Evolutionary conservation across 2,797 vertebrate species (phyloP), one percentile per base, ranked within the genome.

Genomic region (Liparis tanakae): DNA sequence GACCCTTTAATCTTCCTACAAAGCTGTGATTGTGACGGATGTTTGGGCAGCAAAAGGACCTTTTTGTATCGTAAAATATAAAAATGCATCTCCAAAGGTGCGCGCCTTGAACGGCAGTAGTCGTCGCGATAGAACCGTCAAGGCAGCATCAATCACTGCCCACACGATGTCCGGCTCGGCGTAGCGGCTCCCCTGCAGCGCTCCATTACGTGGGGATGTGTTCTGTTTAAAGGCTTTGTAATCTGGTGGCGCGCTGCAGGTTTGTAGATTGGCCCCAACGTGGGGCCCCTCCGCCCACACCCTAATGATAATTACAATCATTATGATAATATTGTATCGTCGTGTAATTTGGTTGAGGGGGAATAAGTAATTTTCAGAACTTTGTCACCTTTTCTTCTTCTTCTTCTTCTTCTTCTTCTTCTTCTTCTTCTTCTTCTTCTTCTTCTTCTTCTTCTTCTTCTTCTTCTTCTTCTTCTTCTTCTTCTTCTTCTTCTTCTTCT

Each of bases 211-310:
- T 67, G 72, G 67, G 33, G 44, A 10, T 68, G 5, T 20, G 13
- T 44, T 59, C 22, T 69, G 34, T 76, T 76, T 55, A 66, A 76
- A 76, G 37, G 9, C 69, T 72, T 25, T 53, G 43, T 67, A 61
- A 76, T 71, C 25, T 51, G 70, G 13, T 44, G 46, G 56, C 22
- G 7, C 30, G 55, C 62, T 70, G 72, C 72, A 76, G 75, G 61
- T 70, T 65, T 60, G 46, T 70, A 63, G 72, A 70, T 67, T 80
- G 58, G 65, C 62, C 61, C 22, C 60, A 60, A 58, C 74, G 68
- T 72, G 62, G 33, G 44, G 22, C 62, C 10, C 50, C 22, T 36
- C 62, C 37, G 13, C 69, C 67, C 63, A 18, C 76, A 33, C 10
- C 53, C 51, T 37, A 41, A 60, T 57, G 43, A 67, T 71, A 39